Conservation (phyloP, 2,888 invertebrate species). For the Heliconius charithonia region DNA sequence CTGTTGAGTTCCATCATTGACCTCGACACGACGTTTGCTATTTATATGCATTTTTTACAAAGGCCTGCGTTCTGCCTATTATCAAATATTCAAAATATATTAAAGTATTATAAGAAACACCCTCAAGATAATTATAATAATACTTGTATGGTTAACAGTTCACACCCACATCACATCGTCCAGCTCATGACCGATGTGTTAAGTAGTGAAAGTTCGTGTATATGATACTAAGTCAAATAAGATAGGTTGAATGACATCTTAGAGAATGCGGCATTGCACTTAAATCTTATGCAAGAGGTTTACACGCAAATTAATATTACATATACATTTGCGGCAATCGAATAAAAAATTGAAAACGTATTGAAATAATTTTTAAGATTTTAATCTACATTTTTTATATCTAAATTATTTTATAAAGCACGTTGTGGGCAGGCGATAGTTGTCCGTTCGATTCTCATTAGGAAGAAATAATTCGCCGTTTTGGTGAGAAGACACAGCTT, state of each 20-base stretch:
- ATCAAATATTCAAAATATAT: no score
- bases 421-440: not conserved
- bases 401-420: no score
- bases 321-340: not conserved
- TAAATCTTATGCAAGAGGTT: conserved; percentile 45
- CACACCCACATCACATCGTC: conserved; percentile 10
- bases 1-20: no score
- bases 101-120: not conserved
- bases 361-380: not conserved
- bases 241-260: conserved; percentile 47
- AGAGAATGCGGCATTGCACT: conserved; percentile 49
- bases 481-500: not conserved
- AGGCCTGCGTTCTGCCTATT: no score
- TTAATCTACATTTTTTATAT: not conserved
- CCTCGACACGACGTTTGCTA: no score
- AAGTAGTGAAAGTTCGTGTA: conserved; percentile 42
- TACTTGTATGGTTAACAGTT: not conserved
- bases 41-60: no score
- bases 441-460: not conserved
- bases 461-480: not conserved
- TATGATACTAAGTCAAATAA: conserved; percentile 38
- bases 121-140: not conserved
- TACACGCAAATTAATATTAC: conserved; percentile 23
- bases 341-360: not conserved
- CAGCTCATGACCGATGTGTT: conserved; percentile 30